phyloP scores from a whole-genome alignment of 2,888 invertebrate species.

The Dione juno region DNA sequence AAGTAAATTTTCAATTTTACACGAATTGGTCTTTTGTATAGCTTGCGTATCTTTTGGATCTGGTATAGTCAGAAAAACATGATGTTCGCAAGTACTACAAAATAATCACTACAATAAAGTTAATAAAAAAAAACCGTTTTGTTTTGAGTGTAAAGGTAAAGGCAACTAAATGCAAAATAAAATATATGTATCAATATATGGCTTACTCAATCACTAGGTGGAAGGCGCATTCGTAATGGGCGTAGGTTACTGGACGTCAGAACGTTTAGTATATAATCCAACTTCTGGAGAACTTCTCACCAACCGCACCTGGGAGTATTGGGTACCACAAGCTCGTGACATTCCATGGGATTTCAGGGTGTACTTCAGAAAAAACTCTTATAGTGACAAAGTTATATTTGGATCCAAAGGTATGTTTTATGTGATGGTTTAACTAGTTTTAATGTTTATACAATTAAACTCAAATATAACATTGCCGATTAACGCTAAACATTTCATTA shows the following conservation, averaged over 20 bases:
- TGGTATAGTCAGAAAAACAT: too few relatives aligned
- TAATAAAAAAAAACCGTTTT: too few relatives aligned
- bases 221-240: constrained; percentile 89
- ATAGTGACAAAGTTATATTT: constrained; percentile 47
- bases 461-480: background rate
- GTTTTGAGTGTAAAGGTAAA: too few relatives aligned
- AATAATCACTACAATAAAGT: too few relatives aligned
- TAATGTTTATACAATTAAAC: background rate
- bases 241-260: constrained; percentile 87
- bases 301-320: constrained; percentile 89
- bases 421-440: background rate
- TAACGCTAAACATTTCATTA: too few relatives aligned
- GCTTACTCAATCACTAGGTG: constrained; percentile 52
- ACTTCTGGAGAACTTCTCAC: constrained; percentile 85
- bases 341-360: constrained; percentile 87
- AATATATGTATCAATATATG: background rate
- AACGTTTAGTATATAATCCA: constrained; percentile 84
- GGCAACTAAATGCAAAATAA: too few relatives aligned
- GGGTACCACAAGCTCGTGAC: constrained; percentile 86
- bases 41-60: too few relatives aligned
- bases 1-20: too few relatives aligned
- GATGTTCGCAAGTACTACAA: too few relatives aligned
- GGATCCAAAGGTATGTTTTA: constrained; percentile 58
- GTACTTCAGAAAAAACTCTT: constrained; percentile 70
- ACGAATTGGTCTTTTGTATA: too few relatives aligned